Evolutionary conservation across 64 coral and sea anemone genomes (phyloP).

Genomic region (Platygyra sinensis): DNA sequence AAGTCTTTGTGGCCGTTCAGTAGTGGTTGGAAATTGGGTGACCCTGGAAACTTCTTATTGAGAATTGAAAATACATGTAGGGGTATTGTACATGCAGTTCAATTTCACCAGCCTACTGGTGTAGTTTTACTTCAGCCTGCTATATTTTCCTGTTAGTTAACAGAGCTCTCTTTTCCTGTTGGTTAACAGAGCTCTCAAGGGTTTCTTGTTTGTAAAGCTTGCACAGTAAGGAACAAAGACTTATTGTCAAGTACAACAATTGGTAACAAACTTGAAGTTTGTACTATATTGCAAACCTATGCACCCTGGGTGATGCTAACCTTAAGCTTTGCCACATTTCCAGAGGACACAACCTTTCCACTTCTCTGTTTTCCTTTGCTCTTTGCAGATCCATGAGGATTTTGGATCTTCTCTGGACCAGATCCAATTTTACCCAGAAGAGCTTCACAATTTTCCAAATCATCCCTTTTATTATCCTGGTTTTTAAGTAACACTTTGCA

Average conservation of each 20-base stretch:
- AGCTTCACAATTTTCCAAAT: not conserved
- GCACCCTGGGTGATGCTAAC: not conserved
- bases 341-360: not conserved
- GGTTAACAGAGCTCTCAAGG: no score
- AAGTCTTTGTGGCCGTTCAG: no score
- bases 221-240: no score
- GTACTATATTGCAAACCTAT: not conserved
- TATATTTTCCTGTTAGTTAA: no score
- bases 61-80: not conserved
- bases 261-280: not conserved
- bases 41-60: not conserved
- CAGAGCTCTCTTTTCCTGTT: no score
- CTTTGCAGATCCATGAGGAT: not conserved
- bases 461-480: not conserved
- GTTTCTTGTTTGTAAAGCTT: no score
- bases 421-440: not conserved
- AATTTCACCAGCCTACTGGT: no score
- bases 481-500: slow-evolving; percentile 36
- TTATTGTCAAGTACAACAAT: not conserved
- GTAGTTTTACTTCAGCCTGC: no score
- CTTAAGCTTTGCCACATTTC: not conserved
- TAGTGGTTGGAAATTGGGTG: no score
- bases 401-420: not conserved
- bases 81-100: no score
- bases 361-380: slow-evolving; percentile 27